Percentiles rank a stretch among this genome's conserved stretches.
Evolutionary conservation across 2,113 vertebrate genomes (phyloP).

Genomic region (Platycercus adscitus): DNA sequence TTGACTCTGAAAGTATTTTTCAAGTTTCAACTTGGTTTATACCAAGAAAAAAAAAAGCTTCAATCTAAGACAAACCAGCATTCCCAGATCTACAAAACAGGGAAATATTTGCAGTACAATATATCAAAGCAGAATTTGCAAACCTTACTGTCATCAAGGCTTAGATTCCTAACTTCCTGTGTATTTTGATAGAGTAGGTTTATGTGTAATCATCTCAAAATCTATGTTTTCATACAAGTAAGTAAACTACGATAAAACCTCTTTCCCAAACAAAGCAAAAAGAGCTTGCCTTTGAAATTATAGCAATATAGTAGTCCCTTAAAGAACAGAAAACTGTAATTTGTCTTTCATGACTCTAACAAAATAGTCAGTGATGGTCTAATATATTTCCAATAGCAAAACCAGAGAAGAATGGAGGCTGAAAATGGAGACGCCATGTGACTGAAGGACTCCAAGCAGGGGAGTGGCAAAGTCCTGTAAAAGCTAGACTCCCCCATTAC

Average conservation of each 20-base stretch:
- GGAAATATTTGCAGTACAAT: background rate
- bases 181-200: background rate
- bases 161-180: background rate
- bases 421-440: accelerated
- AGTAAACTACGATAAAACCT: background rate
- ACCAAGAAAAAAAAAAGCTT: background rate
- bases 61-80: background rate
- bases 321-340: background rate
- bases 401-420: accelerated
- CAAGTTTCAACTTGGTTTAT: background rate
- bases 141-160: background rate
- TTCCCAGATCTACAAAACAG: background rate
- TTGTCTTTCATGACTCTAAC: background rate
- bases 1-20: background rate
- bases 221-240: background rate
- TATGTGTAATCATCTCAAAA: background rate
- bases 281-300: background rate
- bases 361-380: background rate
- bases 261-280: background rate
- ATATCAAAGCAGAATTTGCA: background rate
- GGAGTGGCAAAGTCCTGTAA: background rate
- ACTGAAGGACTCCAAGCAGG: background rate
- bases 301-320: background rate
- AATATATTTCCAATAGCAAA: background rate
- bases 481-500: background rate